Evolutionary conservation across 2,797 vertebrate genomes (phyloP).

Genomic region (Xiphorhynchus erythropygius): DNA sequence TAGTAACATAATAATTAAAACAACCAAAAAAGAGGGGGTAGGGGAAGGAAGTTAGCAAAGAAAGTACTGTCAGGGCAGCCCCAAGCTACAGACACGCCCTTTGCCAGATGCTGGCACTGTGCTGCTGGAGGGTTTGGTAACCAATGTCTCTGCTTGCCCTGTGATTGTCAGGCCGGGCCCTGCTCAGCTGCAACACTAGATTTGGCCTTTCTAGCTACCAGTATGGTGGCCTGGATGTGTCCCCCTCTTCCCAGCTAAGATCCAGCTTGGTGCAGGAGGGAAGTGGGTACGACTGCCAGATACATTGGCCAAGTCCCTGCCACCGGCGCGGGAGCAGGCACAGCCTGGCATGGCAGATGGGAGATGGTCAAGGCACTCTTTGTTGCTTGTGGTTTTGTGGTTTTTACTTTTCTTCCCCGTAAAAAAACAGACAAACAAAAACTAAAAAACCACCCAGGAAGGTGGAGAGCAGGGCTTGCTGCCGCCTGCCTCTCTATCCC

Average conservation of each 20-base stretch:
- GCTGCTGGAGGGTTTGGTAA: background rate
- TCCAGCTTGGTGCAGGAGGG: background rate
- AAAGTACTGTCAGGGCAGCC: background rate
- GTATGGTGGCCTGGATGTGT: fast-evolving
- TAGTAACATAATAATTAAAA: background rate
- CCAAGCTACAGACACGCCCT: fast-evolving
- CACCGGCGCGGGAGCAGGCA: fast-evolving
- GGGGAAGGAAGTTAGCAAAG: background rate
- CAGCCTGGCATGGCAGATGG: background rate
- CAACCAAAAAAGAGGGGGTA: background rate
- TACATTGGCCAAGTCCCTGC: background rate
- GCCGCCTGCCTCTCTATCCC: background rate
- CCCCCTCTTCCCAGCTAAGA: background rate
- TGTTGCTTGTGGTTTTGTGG: constrained; percentile 9
- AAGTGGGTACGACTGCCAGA: background rate
- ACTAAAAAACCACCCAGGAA: background rate
- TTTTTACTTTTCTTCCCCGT: background rate
- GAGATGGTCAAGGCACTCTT: constrained; percentile 60
- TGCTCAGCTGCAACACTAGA: background rate
- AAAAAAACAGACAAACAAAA: background rate
- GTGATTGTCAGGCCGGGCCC: background rate
- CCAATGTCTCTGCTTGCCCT: fast-evolving
- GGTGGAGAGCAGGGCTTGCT: background rate
- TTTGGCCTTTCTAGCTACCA: background rate
- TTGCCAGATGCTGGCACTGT: background rate